Evolutionary conservation across 2,797 vertebrate genomes (phyloP), one percentile per base, ranked within the genome.

Genomic region (Meriones psammophilus): DNA sequence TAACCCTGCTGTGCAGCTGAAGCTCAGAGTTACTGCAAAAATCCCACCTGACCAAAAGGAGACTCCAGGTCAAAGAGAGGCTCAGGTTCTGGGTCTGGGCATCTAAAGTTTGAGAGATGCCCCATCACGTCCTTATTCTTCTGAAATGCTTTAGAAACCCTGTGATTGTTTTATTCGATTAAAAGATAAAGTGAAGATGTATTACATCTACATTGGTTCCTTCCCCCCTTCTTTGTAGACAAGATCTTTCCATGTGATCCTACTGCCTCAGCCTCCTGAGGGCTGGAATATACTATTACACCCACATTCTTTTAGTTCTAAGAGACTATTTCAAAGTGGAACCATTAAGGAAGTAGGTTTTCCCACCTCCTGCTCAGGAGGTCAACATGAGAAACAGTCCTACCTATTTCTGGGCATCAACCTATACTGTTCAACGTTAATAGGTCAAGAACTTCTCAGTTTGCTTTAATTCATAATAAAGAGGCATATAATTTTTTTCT

Each of bases 351-450:
- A 97, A 94, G 88, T 12, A 68, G 80, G 58, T 85, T 94, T 92
- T 95, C 84, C 95, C 92, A 94, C 36, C 79, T 92, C 81, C 91
- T 62, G 17, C 88, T 81, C 88, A 54, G 89, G 93, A 96, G 91
- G 92, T 97, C 95, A 95, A 77, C 80, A 93, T 92, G 88, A 97
- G 95, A 98, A 97, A 92, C 78, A 93, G 46, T 77, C 66, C 87
- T 94, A 91, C 94, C 97, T 91, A 9, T 94, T 96, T 95, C 91
- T 78, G 96, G 94, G 94, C 89, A 96, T 86, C 92, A 92, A 83
- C 91, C 46, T 91, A 89, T 92, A 88, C 85, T 80, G 85, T 71
- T 76, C 91, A 71, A 36, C 17, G 20, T 94, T 96, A 96, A 89
- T 92, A 96, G 92, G 76, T 85, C 96, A 56, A 76, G 90, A 95